Evolutionary conservation across 2,797 vertebrate genomes (phyloP).

Genomic region (Psittacula echo): DNA sequence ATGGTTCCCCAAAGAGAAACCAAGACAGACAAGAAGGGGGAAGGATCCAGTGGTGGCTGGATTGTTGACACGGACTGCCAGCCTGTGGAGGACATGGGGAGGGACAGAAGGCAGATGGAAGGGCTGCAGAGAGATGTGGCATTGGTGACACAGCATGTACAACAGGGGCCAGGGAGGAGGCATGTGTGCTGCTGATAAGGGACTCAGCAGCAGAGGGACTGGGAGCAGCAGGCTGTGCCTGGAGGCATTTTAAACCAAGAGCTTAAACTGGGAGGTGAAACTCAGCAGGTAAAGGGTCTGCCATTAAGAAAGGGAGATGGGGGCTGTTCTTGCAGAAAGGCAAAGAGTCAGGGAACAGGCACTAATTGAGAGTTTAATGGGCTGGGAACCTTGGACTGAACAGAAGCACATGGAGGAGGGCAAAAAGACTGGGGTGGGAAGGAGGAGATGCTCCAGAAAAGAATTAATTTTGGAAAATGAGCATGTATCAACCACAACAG

Average conservation of each 20-base stretch:
- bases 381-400: background rate
- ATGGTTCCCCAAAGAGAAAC: background rate
- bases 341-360: background rate
- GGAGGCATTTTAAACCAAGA: background rate
- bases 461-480: background rate
- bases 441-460: background rate
- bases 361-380: background rate
- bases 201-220: background rate
- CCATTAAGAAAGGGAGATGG: background rate
- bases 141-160: background rate
- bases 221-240: background rate
- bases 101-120: background rate
- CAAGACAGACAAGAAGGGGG: background rate
- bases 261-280: background rate
- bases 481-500: accelerated
- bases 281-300: background rate
- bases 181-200: background rate
- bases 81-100: background rate
- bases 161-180: background rate
- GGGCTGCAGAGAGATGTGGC: background rate
- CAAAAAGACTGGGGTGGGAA: background rate
- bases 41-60: too few relatives aligned
- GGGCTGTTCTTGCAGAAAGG: accelerated
- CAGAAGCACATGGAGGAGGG: background rate
- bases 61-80: background rate